Conservation (phyloP, 2,797 vertebrate genomes). For the Cyclura pinguis region DNA sequence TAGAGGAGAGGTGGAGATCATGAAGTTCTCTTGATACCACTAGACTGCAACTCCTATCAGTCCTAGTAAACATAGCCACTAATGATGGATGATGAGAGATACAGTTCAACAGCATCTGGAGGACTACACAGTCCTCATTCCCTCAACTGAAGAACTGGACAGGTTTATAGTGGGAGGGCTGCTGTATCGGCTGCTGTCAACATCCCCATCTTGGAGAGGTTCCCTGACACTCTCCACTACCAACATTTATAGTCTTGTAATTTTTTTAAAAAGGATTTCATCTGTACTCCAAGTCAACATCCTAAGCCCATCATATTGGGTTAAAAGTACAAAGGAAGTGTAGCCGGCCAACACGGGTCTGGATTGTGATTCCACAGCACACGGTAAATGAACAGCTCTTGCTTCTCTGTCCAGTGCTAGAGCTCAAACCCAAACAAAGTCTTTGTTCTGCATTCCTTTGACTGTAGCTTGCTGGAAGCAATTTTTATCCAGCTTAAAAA, state of each 20-base stretch:
- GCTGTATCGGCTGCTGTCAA: no score
- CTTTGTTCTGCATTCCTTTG: not conserved
- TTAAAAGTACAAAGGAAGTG: not conserved
- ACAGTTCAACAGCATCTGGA: not conserved
- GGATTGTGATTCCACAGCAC: not conserved
- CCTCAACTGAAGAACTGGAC: not conserved
- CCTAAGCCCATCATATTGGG: no score
- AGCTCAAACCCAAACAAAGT: not conserved
- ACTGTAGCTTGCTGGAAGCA: not conserved
- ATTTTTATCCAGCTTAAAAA: no score
- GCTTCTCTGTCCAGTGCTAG: not conserved
- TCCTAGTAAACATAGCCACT: not conserved
- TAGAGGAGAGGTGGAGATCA: no score
- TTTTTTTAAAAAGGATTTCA: no score
- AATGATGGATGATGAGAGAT: not conserved
- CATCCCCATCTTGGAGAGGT: no score
- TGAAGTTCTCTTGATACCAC: no score
- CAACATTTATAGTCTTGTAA: not conserved
- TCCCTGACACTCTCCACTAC: not conserved
- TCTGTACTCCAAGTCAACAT: no score
- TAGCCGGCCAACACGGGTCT: no score
- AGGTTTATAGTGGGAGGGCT: no score
- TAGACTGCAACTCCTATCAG: not conserved
- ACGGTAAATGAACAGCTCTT: not conserved
- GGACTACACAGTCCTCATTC: not conserved